Conservation (phyloP, 2,797 vertebrate species). For the Champsocephalus gunnari region DNA sequence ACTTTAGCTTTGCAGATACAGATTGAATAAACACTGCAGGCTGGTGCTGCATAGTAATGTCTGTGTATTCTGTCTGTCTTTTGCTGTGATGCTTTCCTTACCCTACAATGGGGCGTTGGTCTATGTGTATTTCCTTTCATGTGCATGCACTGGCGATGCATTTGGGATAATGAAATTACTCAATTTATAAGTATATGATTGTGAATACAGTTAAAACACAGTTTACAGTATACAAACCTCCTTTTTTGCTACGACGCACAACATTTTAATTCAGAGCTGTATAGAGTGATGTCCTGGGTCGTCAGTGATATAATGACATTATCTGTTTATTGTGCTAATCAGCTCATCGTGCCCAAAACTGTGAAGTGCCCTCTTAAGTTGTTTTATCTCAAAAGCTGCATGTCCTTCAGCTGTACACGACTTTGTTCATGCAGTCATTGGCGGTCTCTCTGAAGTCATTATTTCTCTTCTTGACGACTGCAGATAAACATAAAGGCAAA, state of each 20-base stretch:
- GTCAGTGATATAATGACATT: conserved; percentile 29
- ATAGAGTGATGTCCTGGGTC: neutral
- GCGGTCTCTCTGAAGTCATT: conserved; percentile 38
- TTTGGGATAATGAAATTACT: neutral
- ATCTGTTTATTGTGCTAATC: conserved; percentile 69
- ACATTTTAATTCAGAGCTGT: conserved; percentile 3
- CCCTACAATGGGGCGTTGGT: neutral
- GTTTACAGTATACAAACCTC: neutral
- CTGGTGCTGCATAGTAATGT: neutral
- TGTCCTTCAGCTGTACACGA: conserved; percentile 9
- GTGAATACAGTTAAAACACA: conserved; percentile 2
- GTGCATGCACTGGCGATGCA: neutral
- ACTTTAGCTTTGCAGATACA: neutral
- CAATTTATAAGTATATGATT: neutral
- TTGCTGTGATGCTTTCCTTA: neutral
- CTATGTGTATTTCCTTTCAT: neutral
- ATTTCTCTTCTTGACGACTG: conserved; percentile 23
- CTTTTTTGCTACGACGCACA: neutral
- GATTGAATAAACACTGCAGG: neutral
- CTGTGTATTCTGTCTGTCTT: neutral
- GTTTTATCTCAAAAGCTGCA: conserved; percentile 23
- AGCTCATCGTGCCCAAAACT: conserved; percentile 28
- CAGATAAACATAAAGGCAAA: conserved; percentile 28
- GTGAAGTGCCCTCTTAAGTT: conserved; percentile 9
- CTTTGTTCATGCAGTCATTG: conserved; percentile 55